Conservation (phyloP, 1,140 invertebrate genomes). For the Lepidurus arcticus region DNA sequence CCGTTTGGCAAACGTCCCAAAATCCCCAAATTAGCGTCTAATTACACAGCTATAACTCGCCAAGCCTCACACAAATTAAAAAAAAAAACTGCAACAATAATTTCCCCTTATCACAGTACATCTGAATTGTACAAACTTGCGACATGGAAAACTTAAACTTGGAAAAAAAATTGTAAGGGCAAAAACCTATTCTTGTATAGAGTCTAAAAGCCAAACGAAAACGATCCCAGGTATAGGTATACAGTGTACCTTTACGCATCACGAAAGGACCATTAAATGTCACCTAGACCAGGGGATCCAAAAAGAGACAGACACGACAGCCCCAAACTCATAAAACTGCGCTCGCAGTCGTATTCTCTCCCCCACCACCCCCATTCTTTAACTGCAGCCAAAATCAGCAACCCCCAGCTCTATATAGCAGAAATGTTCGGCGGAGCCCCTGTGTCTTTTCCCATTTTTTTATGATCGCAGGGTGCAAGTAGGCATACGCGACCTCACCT, state of each 20-base stretch:
- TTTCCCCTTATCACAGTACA: no score
- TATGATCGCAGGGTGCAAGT: conserved; percentile 3
- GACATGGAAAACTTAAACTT: no score
- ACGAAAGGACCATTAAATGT: conserved; percentile 1
- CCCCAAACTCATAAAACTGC: background rate
- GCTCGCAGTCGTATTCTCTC: background rate
- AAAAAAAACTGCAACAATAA: no score
- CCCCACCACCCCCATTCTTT: background rate
- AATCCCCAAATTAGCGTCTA: no score
- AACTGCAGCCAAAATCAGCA: background rate
- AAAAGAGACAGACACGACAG: background rate
- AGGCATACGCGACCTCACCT: background rate
- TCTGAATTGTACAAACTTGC: no score
- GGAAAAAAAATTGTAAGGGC: no score
- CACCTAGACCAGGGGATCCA: background rate
- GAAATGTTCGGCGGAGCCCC: background rate
- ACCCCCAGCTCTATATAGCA: background rate
- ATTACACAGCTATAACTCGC: no score
- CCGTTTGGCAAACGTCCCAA: no score
- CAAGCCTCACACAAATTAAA: no score
- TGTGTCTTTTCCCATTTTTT: background rate
- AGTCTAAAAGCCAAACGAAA: background rate
- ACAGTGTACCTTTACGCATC: background rate
- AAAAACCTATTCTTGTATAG: background rate
- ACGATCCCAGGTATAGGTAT: background rate